Evolutionary conservation across 2,888 invertebrate genomes (phyloP), one percentile per base, ranked within the genome.

Genomic region (Abrostola tripartita): DNA sequence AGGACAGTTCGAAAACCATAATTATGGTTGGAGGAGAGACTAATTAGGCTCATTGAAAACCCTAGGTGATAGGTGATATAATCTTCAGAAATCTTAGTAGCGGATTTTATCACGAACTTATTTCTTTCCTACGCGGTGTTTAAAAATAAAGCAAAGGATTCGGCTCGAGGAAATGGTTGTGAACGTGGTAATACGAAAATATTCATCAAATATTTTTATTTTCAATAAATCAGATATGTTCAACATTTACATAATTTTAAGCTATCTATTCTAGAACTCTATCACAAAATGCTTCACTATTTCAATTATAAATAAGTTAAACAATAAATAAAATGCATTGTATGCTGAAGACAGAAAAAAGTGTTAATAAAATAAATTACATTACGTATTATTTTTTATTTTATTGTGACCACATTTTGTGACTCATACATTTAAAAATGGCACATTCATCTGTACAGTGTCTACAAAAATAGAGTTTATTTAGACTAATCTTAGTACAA

Each of bases 271-370:
- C 87, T 87, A 85, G 71, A 71, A 68, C 80, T 83, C 86, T 79
- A 79, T 79, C 79, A 79, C 81, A 79, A 85, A 85, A 85, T 85
- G 83, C 83, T 83, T 84, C 62, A 64, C 76, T 77, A 77, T 70
- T 74, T 66, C 62, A 37, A 37, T 42, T 62, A 67, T 14, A 67
- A 74, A 70, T 66, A 66, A 73, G 71, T 71, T 65, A 57, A 49
- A 60, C 55, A 71, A 71, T 78, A 76, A 71, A 76, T 78, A 81
- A 86, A 87, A 87, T 87, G 86, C 86, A 85, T 85, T 80, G 61
- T 69, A 85, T 85, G 83, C 84, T 74, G 68, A 64, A 76, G 42
- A 68, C 60, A 65, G 35, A 52, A 7, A 42, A 63, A 52, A 50
- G 63, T 24, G 24, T 65, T 44, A 42, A 53, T 70, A 75, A 67